phyloP scores from a whole-genome alignment of 2,888 invertebrate species.

The Caenorhabditis sp. region DNA sequence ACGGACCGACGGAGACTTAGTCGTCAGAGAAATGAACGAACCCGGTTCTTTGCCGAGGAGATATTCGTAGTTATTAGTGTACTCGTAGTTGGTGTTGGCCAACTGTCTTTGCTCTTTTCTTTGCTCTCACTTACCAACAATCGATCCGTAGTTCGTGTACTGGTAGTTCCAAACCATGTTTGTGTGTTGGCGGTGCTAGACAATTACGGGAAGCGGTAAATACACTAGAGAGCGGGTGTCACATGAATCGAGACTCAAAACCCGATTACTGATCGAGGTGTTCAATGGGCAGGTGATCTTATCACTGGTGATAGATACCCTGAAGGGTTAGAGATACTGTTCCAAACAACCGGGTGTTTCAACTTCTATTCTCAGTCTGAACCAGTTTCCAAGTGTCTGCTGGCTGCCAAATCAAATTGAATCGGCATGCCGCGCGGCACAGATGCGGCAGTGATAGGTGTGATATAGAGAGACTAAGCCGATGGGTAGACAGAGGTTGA shows the following conservation, averaged over 20 bases:
- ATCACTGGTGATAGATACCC: constrained; percentile 7
- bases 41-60: neutral
- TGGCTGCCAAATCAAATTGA: constrained; percentile 29
- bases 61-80: constrained; percentile 16
- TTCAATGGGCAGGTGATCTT: constrained; percentile 54
- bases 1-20: constrained; percentile 1
- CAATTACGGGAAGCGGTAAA: neutral
- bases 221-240: constrained; percentile 16
- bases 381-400: constrained; percentile 15
- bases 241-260: constrained; percentile 29
- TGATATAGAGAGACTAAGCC: constrained; percentile 16
- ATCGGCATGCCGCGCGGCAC: neutral
- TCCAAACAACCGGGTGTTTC: neutral
- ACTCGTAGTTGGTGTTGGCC: constrained; percentile 1
- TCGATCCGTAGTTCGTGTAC: constrained; percentile 52
- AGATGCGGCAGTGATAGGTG: constrained; percentile 21
- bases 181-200: neutral
- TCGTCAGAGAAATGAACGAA: neutral
- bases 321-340: too few relatives aligned
- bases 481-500: constrained; percentile 23
- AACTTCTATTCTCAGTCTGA: neutral
- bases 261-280: constrained; percentile 10
- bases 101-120: constrained; percentile 3
- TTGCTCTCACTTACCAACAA: constrained; percentile 23
- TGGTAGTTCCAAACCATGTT: constrained; percentile 35